Base-by-base conservation (phyloP, 2,888 invertebrate genomes). In the Eupsilia transversa region DNA sequence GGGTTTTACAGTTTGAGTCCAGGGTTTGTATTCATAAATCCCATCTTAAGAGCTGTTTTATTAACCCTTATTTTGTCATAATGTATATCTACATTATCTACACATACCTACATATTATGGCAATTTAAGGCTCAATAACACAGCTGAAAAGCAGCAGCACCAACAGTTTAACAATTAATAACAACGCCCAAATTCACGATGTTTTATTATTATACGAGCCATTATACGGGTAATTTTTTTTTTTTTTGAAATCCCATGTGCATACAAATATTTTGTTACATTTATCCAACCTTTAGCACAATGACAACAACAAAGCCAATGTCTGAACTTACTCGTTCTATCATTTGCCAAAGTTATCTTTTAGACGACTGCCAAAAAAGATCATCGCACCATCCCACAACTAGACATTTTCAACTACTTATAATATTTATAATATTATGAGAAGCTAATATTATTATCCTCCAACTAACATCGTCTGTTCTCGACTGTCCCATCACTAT, bases 401-500 rank as follows among this genome's bases (percentile, higher is more conserved):
- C 9, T n/a, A 60, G 27, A 61, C n/a, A 76, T 46, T 20, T 12
- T 27, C 41, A 65, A 4, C 14, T n/a, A n/a, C n/a, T n/a, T n/a
- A n/a, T n/a, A n/a, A n/a, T n/a, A n/a, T n/a, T n/a, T n/a, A n/a
- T n/a, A n/a, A n/a, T n/a, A n/a, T n/a, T n/a, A n/a, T n/a, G 27
- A 66, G 14, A 41, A 33, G 12, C 23, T 64, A 52, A 65, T 41
- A 69, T 41, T 72, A 70, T 75, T 67, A 17, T 52, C 2, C 9
- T 68, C 12, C 3, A 35, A 38, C 56, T 7, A 72, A 75, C 68
- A 56, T 38, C 82, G 86, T 90, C 76, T 90, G 84, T 84, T 30
- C 82, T 66, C 77, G 86, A 82, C 90, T 88, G 87, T 93, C 82
- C 92, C 82, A 77, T 88, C 91, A 91, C 90, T 90, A 87, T 79